Evolutionary conservation across 2,797 vertebrate genomes (phyloP).

Genomic region (Carduelis carduelis): DNA sequence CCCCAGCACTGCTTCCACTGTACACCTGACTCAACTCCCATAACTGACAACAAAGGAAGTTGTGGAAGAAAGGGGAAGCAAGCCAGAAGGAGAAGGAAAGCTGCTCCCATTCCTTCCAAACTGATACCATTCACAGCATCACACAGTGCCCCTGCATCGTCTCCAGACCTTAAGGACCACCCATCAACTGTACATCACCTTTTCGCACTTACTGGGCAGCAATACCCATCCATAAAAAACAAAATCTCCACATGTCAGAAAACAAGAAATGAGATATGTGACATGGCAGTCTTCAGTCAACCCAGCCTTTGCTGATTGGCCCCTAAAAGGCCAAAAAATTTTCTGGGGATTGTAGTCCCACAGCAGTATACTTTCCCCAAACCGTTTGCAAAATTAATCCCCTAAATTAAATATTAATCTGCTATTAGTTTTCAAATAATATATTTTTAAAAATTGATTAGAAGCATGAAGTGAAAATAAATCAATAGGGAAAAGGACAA

Average conservation of each 20-base stretch:
- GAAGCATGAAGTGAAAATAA: not conserved
- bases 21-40: not conserved
- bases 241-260: not conserved
- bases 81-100: not conserved
- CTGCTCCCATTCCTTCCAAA: not conserved
- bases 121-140: not conserved
- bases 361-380: not conserved
- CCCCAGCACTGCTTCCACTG: rapidly evolving
- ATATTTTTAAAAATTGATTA: not conserved
- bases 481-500: not conserved
- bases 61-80: not conserved
- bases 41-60: rapidly evolving
- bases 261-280: not conserved
- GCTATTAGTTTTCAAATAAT: not conserved
- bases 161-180: not conserved
- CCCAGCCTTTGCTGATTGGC: not conserved
- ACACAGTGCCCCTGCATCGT: not conserved
- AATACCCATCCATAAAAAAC: not conserved
- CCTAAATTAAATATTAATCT: not conserved
- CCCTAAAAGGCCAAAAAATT: not conserved
- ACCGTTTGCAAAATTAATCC: not conserved
- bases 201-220: not conserved
- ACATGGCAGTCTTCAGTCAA: not conserved
- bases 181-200: not conserved
- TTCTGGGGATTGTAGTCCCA: not conserved